Evolutionary conservation across 1,140 invertebrate species (phyloP), one percentile per base, ranked within the genome.

Genomic region (Antheraea mylitta): DNA sequence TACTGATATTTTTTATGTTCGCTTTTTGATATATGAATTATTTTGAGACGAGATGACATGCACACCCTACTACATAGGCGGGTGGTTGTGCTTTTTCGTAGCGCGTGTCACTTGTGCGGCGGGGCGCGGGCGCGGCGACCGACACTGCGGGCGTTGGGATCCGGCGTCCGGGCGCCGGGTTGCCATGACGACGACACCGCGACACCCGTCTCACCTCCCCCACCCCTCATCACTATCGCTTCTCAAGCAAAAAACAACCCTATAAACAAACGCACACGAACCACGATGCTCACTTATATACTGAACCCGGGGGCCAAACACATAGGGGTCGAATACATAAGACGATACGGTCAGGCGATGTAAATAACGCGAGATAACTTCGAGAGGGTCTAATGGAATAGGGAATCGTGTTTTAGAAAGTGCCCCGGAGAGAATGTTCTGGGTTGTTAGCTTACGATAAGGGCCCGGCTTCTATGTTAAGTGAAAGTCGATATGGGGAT

Each of bases 141-240:
- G 93, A 94, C 93, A 94, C 94, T 88, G 93, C 92, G 89, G 93
- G 93, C 93, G 93, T 93, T 93, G 92, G 86, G 85, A 89, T 90
- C 84, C 84, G 81, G 85, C 87, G 89, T 83, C 90, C 86, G 89
- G 85, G 86, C 83, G 87, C 85, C 85, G 82, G 88, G 93, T 94
- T 89, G 85, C 93, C 93, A 93, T 93, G 90, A 89, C 92, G 85
- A 94, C 93, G 91, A 93, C 93, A 93, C 92, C 91, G 91, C 87
- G 83, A 85, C 87, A 83, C 87, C 86, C 80, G 74, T 68, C 79
- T 80, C 82, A 82, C 76, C 78, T 79, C 70, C 76, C 71, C 77
- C 74, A 83, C 76, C 71, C 70, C 58, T 42, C 38, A 42, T 7
- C 38, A 42, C 38, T 10, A 10, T 42, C 11, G 11, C 38, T 58